Conservation (phyloP, 2,113 vertebrate genomes). For the Calonectris borealis region DNA sequence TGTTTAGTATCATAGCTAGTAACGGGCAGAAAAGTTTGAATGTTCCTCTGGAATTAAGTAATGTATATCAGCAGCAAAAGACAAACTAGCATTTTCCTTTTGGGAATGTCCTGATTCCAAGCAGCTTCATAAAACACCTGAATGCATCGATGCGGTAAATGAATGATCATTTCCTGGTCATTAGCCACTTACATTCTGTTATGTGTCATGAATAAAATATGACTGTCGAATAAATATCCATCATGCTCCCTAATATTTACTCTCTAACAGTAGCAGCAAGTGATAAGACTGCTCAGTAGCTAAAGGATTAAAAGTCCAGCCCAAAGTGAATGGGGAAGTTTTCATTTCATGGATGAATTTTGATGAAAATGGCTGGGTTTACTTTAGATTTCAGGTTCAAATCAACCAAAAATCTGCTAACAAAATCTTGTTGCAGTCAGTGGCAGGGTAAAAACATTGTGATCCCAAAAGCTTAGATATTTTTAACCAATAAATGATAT, state of each 20-base stretch:
- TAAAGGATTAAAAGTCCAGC: not conserved
- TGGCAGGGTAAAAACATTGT: not conserved
- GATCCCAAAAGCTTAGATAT: not conserved
- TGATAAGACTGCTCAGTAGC: not conserved
- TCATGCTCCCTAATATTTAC: not conserved
- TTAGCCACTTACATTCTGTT: not conserved
- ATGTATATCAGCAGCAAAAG: not conserved
- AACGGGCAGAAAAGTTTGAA: not conserved
- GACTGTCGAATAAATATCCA: not conserved
- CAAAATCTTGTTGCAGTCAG: not conserved
- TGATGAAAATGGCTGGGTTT: not conserved
- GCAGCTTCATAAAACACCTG: not conserved
- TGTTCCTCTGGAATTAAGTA: not conserved
- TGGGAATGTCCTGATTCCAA: not conserved
- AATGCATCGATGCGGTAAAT: not conserved
- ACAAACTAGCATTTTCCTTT: not conserved
- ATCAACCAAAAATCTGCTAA: not conserved
- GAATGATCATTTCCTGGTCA: not conserved
- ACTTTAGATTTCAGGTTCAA: not conserved
- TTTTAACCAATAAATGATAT: not conserved
- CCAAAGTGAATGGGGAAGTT: not conserved
- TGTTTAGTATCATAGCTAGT: not conserved
- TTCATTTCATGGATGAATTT: not conserved
- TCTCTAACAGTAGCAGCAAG: not conserved
- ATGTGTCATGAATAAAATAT: not conserved